Percentiles rank a stretch among this genome's conserved stretches.
Evolutionary conservation across 2,888 invertebrate genomes (phyloP).

Genomic region (Tridacna gigas): DNA sequence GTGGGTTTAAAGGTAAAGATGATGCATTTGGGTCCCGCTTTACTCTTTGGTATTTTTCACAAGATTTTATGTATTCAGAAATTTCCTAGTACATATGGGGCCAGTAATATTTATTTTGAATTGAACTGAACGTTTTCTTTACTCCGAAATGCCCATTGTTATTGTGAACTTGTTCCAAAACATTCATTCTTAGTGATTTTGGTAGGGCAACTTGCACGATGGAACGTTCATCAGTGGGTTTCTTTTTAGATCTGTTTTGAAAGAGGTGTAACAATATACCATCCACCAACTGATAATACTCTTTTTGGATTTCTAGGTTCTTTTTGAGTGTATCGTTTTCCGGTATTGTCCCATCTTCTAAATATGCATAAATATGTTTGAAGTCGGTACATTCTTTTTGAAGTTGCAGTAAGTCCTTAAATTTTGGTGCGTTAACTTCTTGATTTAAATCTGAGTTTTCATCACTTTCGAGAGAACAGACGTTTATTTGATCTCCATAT

Average conservation of each 20-base stretch:
- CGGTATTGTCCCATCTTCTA: too few relatives aligned
- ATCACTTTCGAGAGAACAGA: conserved; percentile 23
- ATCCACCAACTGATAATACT: conserved; percentile 28
- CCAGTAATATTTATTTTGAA: conserved; percentile 56
- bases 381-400: conserved; percentile 31
- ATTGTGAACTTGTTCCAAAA: conserved; percentile 23
- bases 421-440: conserved; percentile 5
- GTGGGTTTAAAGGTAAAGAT: conserved; percentile 41
- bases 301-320: conserved; percentile 2
- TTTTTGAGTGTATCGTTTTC: too few relatives aligned
- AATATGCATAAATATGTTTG: conserved; percentile 35
- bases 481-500: conserved; percentile 6
- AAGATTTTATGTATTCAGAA: conserved; percentile 46
- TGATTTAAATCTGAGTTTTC: background rate
- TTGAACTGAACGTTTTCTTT: conserved; percentile 27
- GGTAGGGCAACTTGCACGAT: conserved; percentile 34
- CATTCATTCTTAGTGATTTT: conserved; percentile 16
- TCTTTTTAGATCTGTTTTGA: conserved; percentile 26
- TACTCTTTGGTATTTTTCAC: conserved; percentile 57
- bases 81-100: conserved; percentile 53
- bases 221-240: conserved; percentile 25
- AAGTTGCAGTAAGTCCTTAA: conserved; percentile 11
- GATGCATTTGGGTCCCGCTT: conserved; percentile 45
- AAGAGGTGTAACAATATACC: conserved; percentile 24
- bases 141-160: conserved; percentile 35